Base-by-base conservation (phyloP, 2,797 vertebrate species). In the Ptychobarbus kaznakovi region DNA sequence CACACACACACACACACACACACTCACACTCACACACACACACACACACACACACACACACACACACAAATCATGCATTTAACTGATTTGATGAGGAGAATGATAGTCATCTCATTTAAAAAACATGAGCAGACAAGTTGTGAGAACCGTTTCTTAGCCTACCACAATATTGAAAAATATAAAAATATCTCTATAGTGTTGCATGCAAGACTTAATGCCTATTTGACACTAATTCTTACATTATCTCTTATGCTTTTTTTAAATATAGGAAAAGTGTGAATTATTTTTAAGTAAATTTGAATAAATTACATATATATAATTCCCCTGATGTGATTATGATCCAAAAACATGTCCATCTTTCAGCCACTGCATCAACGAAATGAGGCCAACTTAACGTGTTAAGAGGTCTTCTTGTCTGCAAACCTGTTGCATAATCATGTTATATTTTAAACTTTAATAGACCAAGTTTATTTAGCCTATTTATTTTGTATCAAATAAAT, bases 371-470 rank as follows among this genome's bases (percentile, higher is more conserved):
- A 65, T 75, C 16, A 76, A 51, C 3, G 1, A 75, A 75, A 75
- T 66, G 15, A 72, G 68, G 68, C 25, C 69, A 73, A 44, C 61
- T 61, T 22, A 66, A 65, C 22, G 28, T n/a, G 70, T 32, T 63
- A 63, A 46, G 69, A 82, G 81, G 40, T 83, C 82, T 69, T 46
- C 63, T 51, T 53, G 32, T 51, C 44, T 63, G 44, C 25, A 51
- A 51, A 76, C 73, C 73, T 83, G 46, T 83, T 68, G 61, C 82
- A 53, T 49, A 46, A 63, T 22, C 6, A 40, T 13, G n/a, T n/a
- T 66, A 15, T 42, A 6, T 35, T 73, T 58, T 2, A 56, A 40
- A 4, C 49, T 42, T 58, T 58, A 32, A 11, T 42, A 25, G 16
- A 51, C 16, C 15, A 56, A 18, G 15, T 28, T 20, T 20, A 20